A percentile compares a stretch with the other conserved stretches of the same genome.
Evolutionary conservation across 2,888 invertebrate genomes (phyloP).

Genomic region (Drosophila anomalipes): DNA sequence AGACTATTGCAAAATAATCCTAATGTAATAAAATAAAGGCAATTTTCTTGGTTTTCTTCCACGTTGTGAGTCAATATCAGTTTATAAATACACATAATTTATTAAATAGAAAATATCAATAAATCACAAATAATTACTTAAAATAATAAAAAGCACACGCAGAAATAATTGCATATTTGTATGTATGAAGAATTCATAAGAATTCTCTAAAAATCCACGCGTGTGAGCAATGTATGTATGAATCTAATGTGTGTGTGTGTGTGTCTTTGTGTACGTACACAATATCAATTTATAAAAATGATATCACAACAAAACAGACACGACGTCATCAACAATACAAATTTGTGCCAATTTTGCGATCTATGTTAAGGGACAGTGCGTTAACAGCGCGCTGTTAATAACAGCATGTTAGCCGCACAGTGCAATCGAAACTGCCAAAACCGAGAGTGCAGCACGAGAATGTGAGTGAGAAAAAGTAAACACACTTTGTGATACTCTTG

Average conservation of each 20-base stretch:
- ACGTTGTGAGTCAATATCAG: not conserved
- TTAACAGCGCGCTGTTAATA: slow-evolving; percentile 12
- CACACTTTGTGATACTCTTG: not conserved
- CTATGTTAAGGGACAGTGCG: slow-evolving; percentile 13
- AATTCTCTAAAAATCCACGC: not conserved
- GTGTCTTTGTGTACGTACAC: slow-evolving; percentile 19
- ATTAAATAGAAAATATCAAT: not conserved
- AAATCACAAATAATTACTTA: not conserved
- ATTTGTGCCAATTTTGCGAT: not conserved
- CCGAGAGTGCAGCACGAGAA: not conserved
- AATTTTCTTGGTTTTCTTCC: not conserved
- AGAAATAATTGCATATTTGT: not conserved
- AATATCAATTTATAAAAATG: slow-evolving; percentile 55
- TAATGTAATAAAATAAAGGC: not conserved
- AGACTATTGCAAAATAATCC: slow-evolving; percentile 32
- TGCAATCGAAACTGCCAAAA: slow-evolving; percentile 8
- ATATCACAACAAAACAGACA: slow-evolving; percentile 32
- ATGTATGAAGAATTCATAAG: not conserved
- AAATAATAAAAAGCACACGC: not conserved
- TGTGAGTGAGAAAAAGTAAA: not conserved
- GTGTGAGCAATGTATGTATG: not conserved
- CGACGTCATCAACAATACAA: slow-evolving; percentile 38
- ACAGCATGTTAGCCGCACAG: not conserved
- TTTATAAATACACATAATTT: not conserved
- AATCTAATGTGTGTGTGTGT: not conserved